Base-by-base conservation (phyloP, 1,140 invertebrate species). In the Drosophila ogumai region DNA sequence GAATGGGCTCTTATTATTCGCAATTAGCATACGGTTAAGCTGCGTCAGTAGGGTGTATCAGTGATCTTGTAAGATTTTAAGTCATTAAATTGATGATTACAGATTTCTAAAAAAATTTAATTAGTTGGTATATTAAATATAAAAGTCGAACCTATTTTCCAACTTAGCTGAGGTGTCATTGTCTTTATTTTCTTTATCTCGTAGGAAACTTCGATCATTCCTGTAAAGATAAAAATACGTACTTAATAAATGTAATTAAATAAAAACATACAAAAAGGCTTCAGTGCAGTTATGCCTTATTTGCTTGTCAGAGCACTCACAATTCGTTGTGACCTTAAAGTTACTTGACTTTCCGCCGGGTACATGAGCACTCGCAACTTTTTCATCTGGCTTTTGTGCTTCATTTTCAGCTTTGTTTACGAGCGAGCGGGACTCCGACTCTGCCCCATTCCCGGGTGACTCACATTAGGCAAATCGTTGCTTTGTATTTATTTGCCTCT, bases 331-430 rank as follows among this genome's bases (percentile, higher is more conserved):
- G 36, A 41, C 34, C 19, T n/a, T 6, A 6, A 22, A 1, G 40
- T n/a, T 32, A 2, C 57, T 31, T 43, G 4, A 19, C 43, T 59
- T 50, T 38, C 25, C 9, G 32, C 32, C 32, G 44, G 52, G 81
- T 82, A 50, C 81, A 52, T 46, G 59, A 63, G 81, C 77, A 82
- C 81, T 82, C 81, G 81, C 81, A 63, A 67, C 69, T 46, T 61
- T 80, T 41, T 34, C 49, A 60, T 44, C 50, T 54, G 38, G 13
- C 64, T 49, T 61, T 78, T 65, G 47, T 57, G 41, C 38, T 50
- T 41, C 34, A 50, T 57, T 65, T 71, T 65, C 36, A 31, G 36
- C 32, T 74, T 71, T 78, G 60, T 86, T 85, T 86, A 58, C 65
- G 66, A 43, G 34, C 41, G 56, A 76, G 36, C 38, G 34, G 32